Evolutionary conservation across 2,113 vertebrate species (phyloP), one percentile per base, ranked within the genome.

Genomic region (Lagopus leucura): DNA sequence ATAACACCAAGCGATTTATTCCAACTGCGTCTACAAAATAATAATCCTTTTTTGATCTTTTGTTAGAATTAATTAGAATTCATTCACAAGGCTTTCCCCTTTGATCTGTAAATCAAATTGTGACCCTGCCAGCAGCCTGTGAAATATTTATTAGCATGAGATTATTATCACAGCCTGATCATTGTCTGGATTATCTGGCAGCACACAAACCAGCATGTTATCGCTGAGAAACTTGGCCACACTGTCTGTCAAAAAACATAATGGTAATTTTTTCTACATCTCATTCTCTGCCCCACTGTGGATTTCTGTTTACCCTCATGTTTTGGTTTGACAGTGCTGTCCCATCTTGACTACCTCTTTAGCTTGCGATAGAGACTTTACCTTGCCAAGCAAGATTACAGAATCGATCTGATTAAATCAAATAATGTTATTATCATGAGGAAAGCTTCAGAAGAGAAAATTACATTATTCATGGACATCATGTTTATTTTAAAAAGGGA

Each of bases 131-230:
- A 91, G 79, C 47, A 92, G 55, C 55, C 36, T 81, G 45, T 86
- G 85, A 94, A 94, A 88, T 89, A 94, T 91, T 95, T 87, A 89
- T 89, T 88, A 95, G 64, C 85, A 66, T 55, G 64, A 60, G 67
- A 83, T 77, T 88, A 92, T 89, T 89, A 93, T 85, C 89, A 96
- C 84, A 94, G 89, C 38, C 78, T 82, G 78, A 80, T 82, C 54
- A 74, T 43, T 82, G 71, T 85, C 89, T 82, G 89, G 60, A 66
- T 87, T 78, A 86, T 24, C 71, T 63, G 69, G 64, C 61, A 79
- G 58, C 25, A 13, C 10, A 76, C 32, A 64, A 73, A 42, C 55
- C 72, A 91, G 55, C 50, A 36, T 45, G 54, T 50, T 74, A 71
- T 7, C 63, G 63, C 67, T 84, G 45, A 91, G 54, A 50, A 88